These are phyloP conservation scores for Nannospalax galili DNA, from an alignment of 2,113 vertebrate genomes.

Conservation along the genomic window DNA sequence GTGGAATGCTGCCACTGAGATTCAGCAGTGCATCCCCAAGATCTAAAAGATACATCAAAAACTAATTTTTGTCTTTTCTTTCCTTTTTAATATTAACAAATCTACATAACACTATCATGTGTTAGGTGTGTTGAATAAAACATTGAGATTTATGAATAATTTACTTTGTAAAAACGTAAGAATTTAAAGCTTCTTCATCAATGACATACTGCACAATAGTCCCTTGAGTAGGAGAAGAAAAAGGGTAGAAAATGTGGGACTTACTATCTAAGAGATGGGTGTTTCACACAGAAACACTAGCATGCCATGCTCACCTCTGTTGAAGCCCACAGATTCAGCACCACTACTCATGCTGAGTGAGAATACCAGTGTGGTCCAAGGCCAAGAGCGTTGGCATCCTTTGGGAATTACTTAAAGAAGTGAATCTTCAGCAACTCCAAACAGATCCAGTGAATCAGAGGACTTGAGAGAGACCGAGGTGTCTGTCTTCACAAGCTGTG, in stretches of 20 bases:
- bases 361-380: no score
- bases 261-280: neutral
- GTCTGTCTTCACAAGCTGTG: neutral
- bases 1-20: neutral
- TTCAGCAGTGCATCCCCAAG: neutral
- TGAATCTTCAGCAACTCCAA: neutral
- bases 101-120: neutral
- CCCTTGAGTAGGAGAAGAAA: neutral
- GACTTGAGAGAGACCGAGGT: neutral
- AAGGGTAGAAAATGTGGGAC: neutral
- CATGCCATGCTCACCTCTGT: neutral
- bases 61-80: neutral
- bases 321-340: neutral
- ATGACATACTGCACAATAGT: neutral
- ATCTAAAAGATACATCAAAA: neutral
- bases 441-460: neutral
- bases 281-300: neutral
- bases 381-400: neutral
- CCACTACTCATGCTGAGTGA: neutral
- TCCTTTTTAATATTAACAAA: neutral
- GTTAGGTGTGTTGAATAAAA: constrained; percentile 19
- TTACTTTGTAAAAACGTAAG: neutral
- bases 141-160: neutral
- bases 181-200: neutral
- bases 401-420: neutral